Base-by-base conservation (phyloP, 2,888 invertebrate species). In the Psylliodes chrysocephalus region DNA sequence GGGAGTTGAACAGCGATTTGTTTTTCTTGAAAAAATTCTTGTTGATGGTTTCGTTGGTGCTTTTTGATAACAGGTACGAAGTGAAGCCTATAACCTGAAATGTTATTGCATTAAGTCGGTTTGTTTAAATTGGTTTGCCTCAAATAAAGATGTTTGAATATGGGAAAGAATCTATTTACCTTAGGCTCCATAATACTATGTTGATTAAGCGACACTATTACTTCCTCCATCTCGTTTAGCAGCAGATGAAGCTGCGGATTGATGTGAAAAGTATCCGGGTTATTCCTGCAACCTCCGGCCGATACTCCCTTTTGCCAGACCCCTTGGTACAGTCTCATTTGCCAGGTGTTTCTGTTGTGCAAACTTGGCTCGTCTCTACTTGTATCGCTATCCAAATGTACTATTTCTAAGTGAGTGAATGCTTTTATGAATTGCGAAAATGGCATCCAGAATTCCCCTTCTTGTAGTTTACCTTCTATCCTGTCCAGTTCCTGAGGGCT, bases 181-280 rank as follows among this genome's bases (percentile, higher is more conserved):
- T 95, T 94, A 8, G 95, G 95, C 80, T 95, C 95, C 86, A 95
- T 91, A 54, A 95, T 92, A 67, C 93, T 92, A 81, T 95, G 94
- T 78, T 95, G 95, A 80, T 93, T 93, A 8, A 96, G 83, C 0
- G 94, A 94, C 53, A 96, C 89, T 10, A 95, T 89, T 0, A 94
- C 89, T 81, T 92, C 92, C 77, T 92, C 92, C 84, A 89, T 88
- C 78, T 94, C 94, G 73, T 89, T 89, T 25, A 95, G 81, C 46
- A 90, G 87, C 47, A 96, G 80, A 75, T 95, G 90, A 38, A 96
- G 85, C 84, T 96, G 95, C 0, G 96, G 96, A 82, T 96, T 96
- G 78, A 95, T 93, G 81, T 95, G 95, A 81, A 96, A 95, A 38
- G 94, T 94, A 78, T 95, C 93, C 87, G 89, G 90, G 80, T 94